Evolutionary conservation across 2,888 invertebrate genomes (phyloP).

Genomic region (Diarsia rubi): DNA sequence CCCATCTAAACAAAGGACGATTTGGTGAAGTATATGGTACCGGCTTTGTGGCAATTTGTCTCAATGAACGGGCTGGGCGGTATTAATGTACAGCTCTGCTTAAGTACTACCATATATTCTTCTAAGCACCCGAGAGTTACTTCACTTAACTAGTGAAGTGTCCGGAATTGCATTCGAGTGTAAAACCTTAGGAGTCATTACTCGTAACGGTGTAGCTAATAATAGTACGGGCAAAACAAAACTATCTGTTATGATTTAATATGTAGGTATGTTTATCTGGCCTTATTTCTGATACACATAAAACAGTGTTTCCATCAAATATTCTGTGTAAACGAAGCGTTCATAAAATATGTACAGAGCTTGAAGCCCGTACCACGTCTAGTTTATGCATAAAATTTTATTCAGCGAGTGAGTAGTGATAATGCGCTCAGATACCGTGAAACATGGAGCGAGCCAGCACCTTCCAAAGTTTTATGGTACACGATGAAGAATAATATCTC

Average conservation of each 20-base stretch:
- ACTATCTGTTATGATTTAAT: constrained; percentile 37
- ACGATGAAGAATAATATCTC: constrained; percentile 19
- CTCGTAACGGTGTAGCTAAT: constrained; percentile 19
- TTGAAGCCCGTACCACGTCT: constrained; percentile 59
- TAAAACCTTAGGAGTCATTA: constrained; percentile 26
- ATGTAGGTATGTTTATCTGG: constrained; percentile 63
- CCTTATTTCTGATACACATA: constrained; percentile 68
- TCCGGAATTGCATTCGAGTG: constrained; percentile 32
- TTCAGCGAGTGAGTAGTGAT: constrained; percentile 65
- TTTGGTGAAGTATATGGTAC: constrained; percentile 59
- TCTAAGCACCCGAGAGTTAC: constrained; percentile 54
- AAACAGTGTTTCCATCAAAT: constrained; percentile 77
- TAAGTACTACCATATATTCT: constrained; percentile 64
- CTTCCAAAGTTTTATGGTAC: constrained; percentile 50
- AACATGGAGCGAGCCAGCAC: constrained; percentile 42
- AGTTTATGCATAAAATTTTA: constrained; percentile 72
- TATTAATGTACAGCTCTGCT: constrained; percentile 59
- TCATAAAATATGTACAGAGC: constrained; percentile 82
- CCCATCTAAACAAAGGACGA: constrained; percentile 74
- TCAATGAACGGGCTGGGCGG: constrained; percentile 66
- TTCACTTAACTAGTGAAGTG: constrained; percentile 50
- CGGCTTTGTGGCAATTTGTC: constrained; percentile 66
- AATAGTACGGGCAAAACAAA: constrained; percentile 22
- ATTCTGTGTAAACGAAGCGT: constrained; percentile 82
- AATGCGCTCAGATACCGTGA: constrained; percentile 60